A percentile compares a stretch with the other conserved stretches of the same genome.
Conservation (phyloP, 2,797 vertebrate genomes). For the Allobates femoralis region DNA sequence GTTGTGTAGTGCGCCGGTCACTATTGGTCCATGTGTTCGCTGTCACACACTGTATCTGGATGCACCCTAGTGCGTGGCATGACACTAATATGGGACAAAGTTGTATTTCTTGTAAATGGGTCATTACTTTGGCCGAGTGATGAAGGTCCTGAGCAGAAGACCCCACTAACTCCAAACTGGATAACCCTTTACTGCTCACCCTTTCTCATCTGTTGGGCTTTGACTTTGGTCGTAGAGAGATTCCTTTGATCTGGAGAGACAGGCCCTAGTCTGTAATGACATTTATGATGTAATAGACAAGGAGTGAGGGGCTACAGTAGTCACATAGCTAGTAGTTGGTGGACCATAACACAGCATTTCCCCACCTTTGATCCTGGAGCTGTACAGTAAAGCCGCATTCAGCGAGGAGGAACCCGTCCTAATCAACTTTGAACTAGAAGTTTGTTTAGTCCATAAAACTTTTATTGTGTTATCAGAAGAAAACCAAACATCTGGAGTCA, state of each 20-base stretch:
- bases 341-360: conserved; percentile 46
- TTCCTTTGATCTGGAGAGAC: conserved; percentile 53
- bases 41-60: no score
- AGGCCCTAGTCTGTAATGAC: conserved; percentile 33
- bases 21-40: no score
- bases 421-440: conserved; percentile 74
- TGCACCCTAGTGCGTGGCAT: no score
- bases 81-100: no score
- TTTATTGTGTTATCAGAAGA: conserved; percentile 70
- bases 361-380: conserved; percentile 57
- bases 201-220: conserved; percentile 27
- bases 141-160: neutral
- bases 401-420: conserved; percentile 65
- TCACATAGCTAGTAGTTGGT: conserved; percentile 36
- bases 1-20: no score
- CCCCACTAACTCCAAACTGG: neutral
- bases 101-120: no score
- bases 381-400: conserved; percentile 40
- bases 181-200: neutral
- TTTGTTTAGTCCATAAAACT: conserved; percentile 77
- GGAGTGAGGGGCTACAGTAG: conserved; percentile 36
- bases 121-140: neutral
- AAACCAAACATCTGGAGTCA: conserved; percentile 79
- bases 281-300: conserved; percentile 58
- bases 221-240: neutral